phyloP scores from a whole-genome alignment of 2,113 vertebrate genomes.

The Xenus cinereus region DNA sequence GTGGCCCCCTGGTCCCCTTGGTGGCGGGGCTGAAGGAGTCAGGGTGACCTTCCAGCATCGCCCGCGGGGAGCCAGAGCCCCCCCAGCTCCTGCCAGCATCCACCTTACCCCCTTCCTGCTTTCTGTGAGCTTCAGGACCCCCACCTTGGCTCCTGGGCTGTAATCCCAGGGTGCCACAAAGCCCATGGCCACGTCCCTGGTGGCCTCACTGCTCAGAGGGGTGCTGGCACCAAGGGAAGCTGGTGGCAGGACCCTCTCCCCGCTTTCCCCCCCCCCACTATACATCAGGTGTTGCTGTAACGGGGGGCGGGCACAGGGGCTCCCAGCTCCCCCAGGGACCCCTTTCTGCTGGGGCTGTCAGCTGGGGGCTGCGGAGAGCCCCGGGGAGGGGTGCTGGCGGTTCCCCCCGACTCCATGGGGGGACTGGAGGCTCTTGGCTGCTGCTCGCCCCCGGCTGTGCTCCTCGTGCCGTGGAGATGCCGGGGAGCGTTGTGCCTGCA shows the following conservation, averaged over 20 bases:
- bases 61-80: accelerated
- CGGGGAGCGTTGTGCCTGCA: accelerated
- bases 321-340: neutral
- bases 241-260: neutral
- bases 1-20: neutral
- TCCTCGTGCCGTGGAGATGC: neutral
- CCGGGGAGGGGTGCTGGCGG: neutral
- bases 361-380: neutral
- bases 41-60: neutral
- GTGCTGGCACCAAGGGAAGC: accelerated
- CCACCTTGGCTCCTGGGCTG: neutral
- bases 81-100: neutral
- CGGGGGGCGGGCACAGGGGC: neutral
- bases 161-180: accelerated
- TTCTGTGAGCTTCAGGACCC: neutral
- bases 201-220: neutral
- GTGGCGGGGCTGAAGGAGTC: neutral
- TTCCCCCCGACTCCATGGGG: too few species aligned
- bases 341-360: accelerated
- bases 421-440: neutral
- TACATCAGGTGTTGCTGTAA: neutral
- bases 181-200: accelerated
- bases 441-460: neutral
- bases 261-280: neutral
- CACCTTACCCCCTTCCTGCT: neutral